Conservation (phyloP, 2,888 invertebrate genomes). For the Lasiommata megera region DNA sequence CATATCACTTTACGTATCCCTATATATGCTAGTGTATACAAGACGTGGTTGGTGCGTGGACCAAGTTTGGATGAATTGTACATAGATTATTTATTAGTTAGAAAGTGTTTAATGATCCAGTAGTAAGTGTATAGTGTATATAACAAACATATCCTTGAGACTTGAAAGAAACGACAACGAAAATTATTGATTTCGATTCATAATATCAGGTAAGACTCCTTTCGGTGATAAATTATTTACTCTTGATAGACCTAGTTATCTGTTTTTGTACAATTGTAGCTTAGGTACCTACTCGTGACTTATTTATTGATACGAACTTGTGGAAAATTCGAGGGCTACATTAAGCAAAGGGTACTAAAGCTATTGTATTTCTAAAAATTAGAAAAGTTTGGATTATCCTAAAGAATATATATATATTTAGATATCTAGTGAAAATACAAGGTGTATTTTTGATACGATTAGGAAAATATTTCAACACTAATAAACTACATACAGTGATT, state of each 20-base stretch:
- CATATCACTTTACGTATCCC: conserved; percentile 37
- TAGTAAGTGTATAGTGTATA: conserved; percentile 53
- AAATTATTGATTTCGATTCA: conserved; percentile 25
- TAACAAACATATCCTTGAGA: conserved; percentile 34
- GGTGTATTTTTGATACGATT: no score
- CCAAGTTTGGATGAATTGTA: conserved; percentile 48
- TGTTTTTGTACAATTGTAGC: background rate
- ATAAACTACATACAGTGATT: no score
- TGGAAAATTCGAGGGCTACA: background rate
- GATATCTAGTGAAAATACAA: no score
- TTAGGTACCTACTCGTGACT: background rate
- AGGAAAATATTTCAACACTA: no score
- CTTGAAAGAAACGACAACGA: conserved; percentile 27
- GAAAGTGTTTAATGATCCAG: conserved; percentile 34
- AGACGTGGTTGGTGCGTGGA: conserved; percentile 38
- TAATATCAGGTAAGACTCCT: conserved; percentile 29
- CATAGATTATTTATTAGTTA: conserved; percentile 31
- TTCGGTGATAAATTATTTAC: conserved; percentile 10
- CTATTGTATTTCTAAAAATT: no score
- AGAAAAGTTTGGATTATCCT: no score
- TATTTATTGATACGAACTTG: conserved; percentile 4
- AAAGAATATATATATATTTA: no score
- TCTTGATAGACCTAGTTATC: background rate
- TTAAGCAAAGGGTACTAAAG: no score
- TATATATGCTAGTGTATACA: conserved; percentile 18